A percentile compares a stretch with the other conserved stretches of the same genome.
Evolutionary conservation across 2,113 vertebrate genomes (phyloP).

Genomic region (Amblyopsis rosae): DNA sequence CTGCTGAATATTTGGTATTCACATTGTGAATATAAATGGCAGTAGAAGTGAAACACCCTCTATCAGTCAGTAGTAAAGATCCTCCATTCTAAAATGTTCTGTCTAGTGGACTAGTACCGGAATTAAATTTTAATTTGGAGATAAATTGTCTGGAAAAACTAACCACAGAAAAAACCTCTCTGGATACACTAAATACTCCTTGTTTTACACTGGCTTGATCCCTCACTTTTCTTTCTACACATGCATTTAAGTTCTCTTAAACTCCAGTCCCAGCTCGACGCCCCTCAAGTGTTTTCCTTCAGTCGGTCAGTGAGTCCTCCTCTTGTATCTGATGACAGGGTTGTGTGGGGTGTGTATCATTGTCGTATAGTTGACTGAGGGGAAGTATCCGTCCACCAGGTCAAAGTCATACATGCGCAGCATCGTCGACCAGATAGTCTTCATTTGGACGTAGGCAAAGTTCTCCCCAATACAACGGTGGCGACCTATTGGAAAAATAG

Average conservation of each 20-base stretch:
- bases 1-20: constrained; percentile 17
- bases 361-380: constrained; percentile 92
- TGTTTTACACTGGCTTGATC: background rate
- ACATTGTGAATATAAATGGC: constrained; percentile 41
- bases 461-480: constrained; percentile 98
- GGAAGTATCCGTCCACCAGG: constrained; percentile 90
- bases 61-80: background rate
- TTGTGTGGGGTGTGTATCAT: constrained; percentile 97
- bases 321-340: constrained; percentile 89
- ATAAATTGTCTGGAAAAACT: too few species aligned
- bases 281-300: background rate
- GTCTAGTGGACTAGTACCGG: background rate
- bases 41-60: too few species aligned
- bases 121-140: too few species aligned
- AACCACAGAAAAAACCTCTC: too few species aligned
- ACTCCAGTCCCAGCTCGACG: constrained; percentile 21
- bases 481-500: constrained; percentile 77
- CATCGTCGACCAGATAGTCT: constrained; percentile 96
- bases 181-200: too few species aligned
- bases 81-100: background rate
- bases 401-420: constrained; percentile 92
- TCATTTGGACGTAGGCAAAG: constrained; percentile 97
- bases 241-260: background rate
- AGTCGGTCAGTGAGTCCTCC: constrained; percentile 66
- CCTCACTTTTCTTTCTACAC: constrained; percentile 12